These are phyloP conservation scores for Cassiopea xamachana DNA, from an alignment of 30 jellyfish, hydroid and myxozoan genomes.

Conservation along the genomic window DNA sequence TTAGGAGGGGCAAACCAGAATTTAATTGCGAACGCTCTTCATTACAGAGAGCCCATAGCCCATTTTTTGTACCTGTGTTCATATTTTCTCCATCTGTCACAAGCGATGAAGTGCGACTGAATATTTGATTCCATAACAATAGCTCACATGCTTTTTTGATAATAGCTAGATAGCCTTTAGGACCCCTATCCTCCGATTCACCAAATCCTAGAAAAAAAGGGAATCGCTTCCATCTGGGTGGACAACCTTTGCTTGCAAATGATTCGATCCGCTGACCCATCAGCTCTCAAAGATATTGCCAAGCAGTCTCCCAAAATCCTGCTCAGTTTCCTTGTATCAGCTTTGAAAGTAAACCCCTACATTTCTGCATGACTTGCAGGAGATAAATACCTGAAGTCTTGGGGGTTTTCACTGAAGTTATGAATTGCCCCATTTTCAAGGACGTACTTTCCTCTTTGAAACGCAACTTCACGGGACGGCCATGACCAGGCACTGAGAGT, in stretches of 20 bases:
- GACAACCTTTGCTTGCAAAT: conserved; percentile 5
- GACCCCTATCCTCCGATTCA: conserved; percentile 17
- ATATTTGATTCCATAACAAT: no score
- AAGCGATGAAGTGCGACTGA: no score
- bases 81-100: no score
- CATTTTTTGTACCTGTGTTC: neutral
- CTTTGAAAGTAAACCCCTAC: neutral
- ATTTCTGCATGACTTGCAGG: no score
- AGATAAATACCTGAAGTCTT: no score
- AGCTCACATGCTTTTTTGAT: no score
- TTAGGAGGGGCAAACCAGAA: neutral
- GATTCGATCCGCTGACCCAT: conserved; percentile 28
- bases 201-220: conserved; percentile 32
- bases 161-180: conserved; percentile 2
- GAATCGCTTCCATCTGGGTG: conserved; percentile 25
- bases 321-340: neutral
- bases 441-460: neutral
- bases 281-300: neutral
- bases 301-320: neutral
- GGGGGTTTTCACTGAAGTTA: neutral
- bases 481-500: no score
- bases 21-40: neutral
- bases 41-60: neutral
- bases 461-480: neutral
- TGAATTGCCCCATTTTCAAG: neutral